Conservation (phyloP, 2,888 invertebrate genomes). For the Drosophila prolongata region DNA sequence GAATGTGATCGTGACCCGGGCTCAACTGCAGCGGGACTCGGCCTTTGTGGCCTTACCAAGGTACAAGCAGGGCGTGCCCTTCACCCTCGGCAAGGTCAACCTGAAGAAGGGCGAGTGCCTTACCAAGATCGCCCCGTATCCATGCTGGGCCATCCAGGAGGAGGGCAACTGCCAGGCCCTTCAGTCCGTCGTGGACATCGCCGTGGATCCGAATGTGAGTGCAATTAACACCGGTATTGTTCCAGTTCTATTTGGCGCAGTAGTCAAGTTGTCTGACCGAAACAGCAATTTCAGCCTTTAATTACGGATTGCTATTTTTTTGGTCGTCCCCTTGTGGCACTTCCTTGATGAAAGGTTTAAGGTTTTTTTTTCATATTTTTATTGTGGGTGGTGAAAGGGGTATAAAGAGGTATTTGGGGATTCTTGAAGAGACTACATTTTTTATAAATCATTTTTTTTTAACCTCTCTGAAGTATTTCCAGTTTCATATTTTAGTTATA, state of each 20-base stretch:
- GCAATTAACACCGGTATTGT: conserved; percentile 23
- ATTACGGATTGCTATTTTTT: conserved; percentile 3
- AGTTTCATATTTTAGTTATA: too few species aligned
- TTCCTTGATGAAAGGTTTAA: conserved; percentile 6
- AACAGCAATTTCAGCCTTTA: conserved; percentile 51
- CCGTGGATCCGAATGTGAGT: conserved; percentile 86
- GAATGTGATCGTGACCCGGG: conserved; percentile 87
- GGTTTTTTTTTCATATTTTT: conserved; percentile 21
- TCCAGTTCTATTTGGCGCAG: neutral
- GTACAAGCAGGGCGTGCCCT: conserved; percentile 87
- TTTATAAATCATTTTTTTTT: too few species aligned
- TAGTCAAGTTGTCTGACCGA: neutral
- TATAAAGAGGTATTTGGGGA: neutral
- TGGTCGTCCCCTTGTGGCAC: conserved; percentile 1
- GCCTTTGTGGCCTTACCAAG: conserved; percentile 87
- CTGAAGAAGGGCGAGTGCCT: conserved; percentile 85
- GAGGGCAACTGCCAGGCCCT: conserved; percentile 89
- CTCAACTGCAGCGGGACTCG: conserved; percentile 86
- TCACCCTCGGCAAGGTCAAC: conserved; percentile 86
- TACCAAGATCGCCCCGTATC: conserved; percentile 87
- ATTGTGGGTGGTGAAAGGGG: neutral
- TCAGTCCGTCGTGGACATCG: conserved; percentile 89
- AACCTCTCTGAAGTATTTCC: too few species aligned
- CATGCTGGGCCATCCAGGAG: conserved; percentile 89
- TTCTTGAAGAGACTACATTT: too few species aligned